Evolutionary conservation across 2,797 vertebrate genomes (phyloP).

Genomic region (Myotis pilosus): DNA sequence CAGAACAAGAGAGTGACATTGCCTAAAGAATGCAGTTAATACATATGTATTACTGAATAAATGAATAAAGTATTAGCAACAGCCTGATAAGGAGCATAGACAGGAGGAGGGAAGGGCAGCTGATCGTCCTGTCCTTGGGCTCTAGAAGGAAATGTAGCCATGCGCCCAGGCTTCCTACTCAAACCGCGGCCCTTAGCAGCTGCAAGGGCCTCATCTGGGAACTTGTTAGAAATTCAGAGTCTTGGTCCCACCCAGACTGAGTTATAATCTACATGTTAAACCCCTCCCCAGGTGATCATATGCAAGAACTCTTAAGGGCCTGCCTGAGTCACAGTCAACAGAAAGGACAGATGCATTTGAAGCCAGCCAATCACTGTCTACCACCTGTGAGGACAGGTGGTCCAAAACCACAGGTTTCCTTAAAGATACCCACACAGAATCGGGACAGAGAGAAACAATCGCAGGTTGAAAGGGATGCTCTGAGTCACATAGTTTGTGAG

Average conservation of each 20-base stretch:
- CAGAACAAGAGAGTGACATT: neutral
- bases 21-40: neutral
- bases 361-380: neutral
- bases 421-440: neutral
- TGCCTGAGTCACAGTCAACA: neutral
- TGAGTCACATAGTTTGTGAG: neutral
- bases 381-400: neutral
- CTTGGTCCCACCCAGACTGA: neutral
- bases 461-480: neutral
- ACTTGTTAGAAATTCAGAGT: neutral
- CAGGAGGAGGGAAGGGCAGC: too few relatives aligned
- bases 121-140: neutral
- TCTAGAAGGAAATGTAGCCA: neutral
- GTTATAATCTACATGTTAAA: neutral
- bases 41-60: conserved; percentile 7
- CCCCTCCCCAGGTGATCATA: too few relatives aligned
- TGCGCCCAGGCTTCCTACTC: neutral
- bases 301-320: neutral
- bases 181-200: neutral
- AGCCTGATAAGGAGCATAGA: neutral
- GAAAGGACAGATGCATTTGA: neutral
- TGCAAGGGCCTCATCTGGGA: neutral
- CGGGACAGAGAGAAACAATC: neutral
- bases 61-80: neutral
- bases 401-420: neutral